A percentile compares a stretch with the other conserved stretches of the same genome.
phyloP scores from a whole-genome alignment of 1,140 invertebrate species.

The Fragariocoptes setiger region DNA sequence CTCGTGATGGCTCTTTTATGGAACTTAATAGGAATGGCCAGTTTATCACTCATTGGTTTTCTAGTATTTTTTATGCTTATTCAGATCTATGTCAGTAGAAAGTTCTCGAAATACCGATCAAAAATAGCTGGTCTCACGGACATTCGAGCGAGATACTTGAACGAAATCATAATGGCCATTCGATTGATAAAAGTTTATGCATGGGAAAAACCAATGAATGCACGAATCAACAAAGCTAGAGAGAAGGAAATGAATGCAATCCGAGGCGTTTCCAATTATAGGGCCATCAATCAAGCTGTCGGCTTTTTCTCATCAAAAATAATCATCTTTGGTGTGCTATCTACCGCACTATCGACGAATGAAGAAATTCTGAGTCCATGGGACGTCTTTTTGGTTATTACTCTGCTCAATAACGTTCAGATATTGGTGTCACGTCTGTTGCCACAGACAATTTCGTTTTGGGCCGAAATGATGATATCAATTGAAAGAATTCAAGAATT shows the following conservation, averaged over 20 bases:
- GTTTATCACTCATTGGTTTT: too few relatives aligned
- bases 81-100: too few relatives aligned
- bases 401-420: conserved; percentile 32
- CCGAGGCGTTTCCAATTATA: conserved; percentile 29
- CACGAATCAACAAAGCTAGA: too few relatives aligned
- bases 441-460: conserved; percentile 30
- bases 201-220: conserved; percentile 57
- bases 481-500: conserved; percentile 22
- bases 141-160: too few relatives aligned
- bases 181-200: conserved; percentile 48
- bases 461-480: conserved; percentile 23
- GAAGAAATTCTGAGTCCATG: too few relatives aligned
- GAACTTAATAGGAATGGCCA: neutral
- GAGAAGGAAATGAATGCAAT: too few relatives aligned
- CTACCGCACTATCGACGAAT: conserved; percentile 25
- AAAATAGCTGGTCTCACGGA: too few relatives aligned
- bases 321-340: conserved; percentile 33
- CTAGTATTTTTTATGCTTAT: too few relatives aligned
- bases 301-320: conserved; percentile 25
- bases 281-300: conserved; percentile 26
- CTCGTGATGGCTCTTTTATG: neutral
- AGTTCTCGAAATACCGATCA: too few relatives aligned
- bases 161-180: conserved; percentile 9
- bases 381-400: conserved; percentile 40
- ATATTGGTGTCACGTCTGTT: conserved; percentile 30